Conservation (phyloP, 2,113 vertebrate species). For the Megalops atlanticus region DNA sequence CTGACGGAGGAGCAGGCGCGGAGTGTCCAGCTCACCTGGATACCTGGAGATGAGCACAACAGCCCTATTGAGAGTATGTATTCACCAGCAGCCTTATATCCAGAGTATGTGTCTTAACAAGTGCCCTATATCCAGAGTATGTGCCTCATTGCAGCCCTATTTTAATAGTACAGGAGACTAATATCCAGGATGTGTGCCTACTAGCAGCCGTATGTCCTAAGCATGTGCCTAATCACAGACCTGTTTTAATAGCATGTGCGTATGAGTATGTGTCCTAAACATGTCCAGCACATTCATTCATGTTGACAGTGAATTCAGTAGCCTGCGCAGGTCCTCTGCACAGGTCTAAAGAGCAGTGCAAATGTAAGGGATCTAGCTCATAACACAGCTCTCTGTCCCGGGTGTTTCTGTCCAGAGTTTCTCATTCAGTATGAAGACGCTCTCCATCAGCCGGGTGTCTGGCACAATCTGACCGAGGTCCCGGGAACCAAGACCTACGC, state of each 20-base stretch:
- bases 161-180: neutral
- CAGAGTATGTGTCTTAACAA: neutral
- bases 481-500: conserved; percentile 75
- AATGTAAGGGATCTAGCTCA: too few species aligned
- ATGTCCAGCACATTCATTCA: too few species aligned
- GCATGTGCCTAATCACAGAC: neutral
- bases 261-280: too few species aligned
- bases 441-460: conserved; percentile 81
- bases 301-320: too few species aligned
- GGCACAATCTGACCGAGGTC: conserved; percentile 83
- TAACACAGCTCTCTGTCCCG: neutral
- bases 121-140: neutral
- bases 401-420: conserved; percentile 71
- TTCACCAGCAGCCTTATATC: neutral
- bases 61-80: conserved; percentile 81
- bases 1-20: conserved; percentile 82
- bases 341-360: too few species aligned
- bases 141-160: neutral
- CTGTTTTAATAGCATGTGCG: too few species aligned
- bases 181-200: neutral
- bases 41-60: conserved; percentile 89
- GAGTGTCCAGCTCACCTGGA: conserved; percentile 87
- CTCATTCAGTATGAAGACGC: conserved; percentile 88
- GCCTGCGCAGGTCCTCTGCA: too few species aligned
- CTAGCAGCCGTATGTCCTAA: neutral